Base-by-base conservation (phyloP, 2,113 vertebrate species). In the Heterocephalus glaber region DNA sequence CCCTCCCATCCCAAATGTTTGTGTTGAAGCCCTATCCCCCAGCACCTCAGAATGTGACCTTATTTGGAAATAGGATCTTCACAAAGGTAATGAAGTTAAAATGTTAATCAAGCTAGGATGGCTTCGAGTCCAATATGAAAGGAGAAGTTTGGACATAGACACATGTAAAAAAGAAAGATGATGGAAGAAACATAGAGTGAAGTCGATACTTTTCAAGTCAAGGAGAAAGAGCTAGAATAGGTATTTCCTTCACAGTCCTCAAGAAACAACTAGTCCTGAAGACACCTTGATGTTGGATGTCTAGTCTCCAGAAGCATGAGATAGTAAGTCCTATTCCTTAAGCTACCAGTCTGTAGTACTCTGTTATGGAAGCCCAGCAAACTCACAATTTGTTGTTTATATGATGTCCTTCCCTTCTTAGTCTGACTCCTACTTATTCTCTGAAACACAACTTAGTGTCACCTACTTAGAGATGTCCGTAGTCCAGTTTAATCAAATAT, bases 401-500 rank as follows among this genome's bases (percentile, higher is more conserved):
- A 13, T 10, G 35, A 17, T 65, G 5, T 9, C 14, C 30, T 0
- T n/a, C 19, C 60, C 41, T 68, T 7, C 10, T 93, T 52, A 4
- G 22, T 52, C 41, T 82, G 70, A 72, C 77, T 94, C 52, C 6
- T 54, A 52, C 30, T 56, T 2, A 11, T 47, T 77, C 9, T 82
- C 74, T 70, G 28, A 86, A 72, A 74, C 10, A 80, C 30, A 88
- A 26, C 61, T 74, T 95, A 72, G 11, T 24, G 8, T 60, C 30
- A 92, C 9, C 17, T 22, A 28, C 49, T 87, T 63, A n/a, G 80
- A 92, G 47, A 82, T 54, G 24, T 63, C 52, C n/a, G 93, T 70
- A 60, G 92, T 80, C 13, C 14, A 20, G 22, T 68, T 95, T 93
- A 89, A 65, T 95, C 87, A 80, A 89, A 38, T 82, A 47, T 33